These are phyloP conservation scores for Echinarachnius parma DNA, from an alignment of 53 echinoderm and acorn worm species.

Conservation along the genomic window DNA sequence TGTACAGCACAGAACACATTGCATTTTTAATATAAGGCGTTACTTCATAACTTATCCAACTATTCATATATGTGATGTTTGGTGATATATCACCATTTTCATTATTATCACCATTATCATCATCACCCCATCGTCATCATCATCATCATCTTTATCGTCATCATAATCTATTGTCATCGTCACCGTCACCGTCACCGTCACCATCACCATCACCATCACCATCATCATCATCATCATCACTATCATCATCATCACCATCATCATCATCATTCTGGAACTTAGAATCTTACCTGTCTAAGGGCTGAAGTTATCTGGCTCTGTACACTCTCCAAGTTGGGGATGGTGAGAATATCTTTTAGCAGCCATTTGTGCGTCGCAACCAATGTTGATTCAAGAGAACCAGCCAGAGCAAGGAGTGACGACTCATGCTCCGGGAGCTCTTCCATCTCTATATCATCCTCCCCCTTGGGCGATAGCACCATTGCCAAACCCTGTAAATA, in stretches of 20 bases:
- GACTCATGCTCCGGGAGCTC: constrained; percentile 46
- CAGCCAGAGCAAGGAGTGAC: no score
- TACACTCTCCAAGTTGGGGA: constrained; percentile 83
- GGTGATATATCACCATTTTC: no score
- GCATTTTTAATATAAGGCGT: no score
- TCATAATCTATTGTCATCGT: no score
- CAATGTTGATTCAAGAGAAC: constrained; percentile 29
- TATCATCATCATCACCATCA: neutral
- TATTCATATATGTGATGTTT: no score
- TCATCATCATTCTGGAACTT: neutral
- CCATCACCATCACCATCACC: neutral
- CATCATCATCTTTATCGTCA: no score
- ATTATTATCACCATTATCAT: no score
- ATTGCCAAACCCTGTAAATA: constrained; percentile 59
- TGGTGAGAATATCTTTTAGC: constrained; percentile 68
- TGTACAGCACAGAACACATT: no score
- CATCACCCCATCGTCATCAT: no score
- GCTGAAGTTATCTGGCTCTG: constrained; percentile 56
- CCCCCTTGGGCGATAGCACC: constrained; percentile 59
- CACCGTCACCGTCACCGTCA: no score
- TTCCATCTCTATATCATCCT: constrained; percentile 61
- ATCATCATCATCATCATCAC: neutral
- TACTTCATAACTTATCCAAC: no score
- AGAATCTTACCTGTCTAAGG: constrained; percentile 61
- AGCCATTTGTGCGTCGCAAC: constrained; percentile 89